Evolutionary conservation across 2,888 invertebrate genomes (phyloP).

Genomic region (Strigamia transsilvanica): DNA sequence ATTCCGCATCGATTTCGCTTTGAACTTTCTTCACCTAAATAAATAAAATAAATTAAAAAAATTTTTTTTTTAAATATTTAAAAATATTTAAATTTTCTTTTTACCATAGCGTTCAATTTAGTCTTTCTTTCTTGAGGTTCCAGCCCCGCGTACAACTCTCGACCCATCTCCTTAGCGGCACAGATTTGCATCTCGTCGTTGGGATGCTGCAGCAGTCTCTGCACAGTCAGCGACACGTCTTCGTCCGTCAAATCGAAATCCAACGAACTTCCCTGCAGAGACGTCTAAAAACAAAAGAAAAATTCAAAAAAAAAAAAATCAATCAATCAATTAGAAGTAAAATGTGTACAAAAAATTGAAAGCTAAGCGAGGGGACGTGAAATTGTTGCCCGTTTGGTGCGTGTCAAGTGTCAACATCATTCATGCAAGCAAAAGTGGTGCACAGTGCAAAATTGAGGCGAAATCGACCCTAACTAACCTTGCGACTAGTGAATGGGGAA

Average conservation of each 20-base stretch:
- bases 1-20: conserved; percentile 77
- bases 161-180: conserved; percentile 86
- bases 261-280: conserved; percentile 60
- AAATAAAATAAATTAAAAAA: conserved; percentile 29
- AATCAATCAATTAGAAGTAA: too few relatives aligned
- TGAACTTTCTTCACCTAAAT: conserved; percentile 78
- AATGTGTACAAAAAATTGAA: too few relatives aligned
- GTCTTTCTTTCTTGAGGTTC: conserved; percentile 74
- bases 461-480: conserved; percentile 62
- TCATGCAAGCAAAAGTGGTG: not conserved
- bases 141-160: conserved; percentile 78
- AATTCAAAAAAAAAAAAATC: not conserved
- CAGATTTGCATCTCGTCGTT: conserved; percentile 84
- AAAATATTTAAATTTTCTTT: too few relatives aligned
- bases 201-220: conserved; percentile 63
- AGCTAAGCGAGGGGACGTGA: conserved; percentile 3
- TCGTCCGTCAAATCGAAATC: conserved; percentile 59
- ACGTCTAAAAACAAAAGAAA: conserved; percentile 59
- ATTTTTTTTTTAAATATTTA: not conserved
- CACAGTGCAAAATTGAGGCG: not conserved
- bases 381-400: too few relatives aligned
- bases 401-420: too few relatives aligned
- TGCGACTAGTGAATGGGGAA: conserved; percentile 65
- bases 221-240: conserved; percentile 61
- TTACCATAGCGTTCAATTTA: conserved; percentile 87